Conservation (phyloP, 1,140 invertebrate species). For the Eriosoma lanigerum region DNA sequence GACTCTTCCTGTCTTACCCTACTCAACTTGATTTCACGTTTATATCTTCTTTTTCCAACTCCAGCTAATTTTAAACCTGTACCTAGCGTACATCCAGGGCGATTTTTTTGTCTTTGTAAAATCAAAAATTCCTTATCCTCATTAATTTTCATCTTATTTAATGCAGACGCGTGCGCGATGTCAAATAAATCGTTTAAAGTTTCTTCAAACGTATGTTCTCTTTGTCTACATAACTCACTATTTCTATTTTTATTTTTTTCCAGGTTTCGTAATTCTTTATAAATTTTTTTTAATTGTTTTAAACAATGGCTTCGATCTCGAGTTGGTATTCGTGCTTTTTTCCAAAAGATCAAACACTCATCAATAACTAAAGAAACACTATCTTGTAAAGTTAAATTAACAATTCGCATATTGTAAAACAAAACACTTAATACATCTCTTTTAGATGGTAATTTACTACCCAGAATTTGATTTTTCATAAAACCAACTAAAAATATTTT, state of each 20-base stretch:
- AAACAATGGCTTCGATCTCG: background rate
- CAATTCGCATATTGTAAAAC: no score
- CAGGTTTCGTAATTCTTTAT: background rate
- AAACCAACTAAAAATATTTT: no score
- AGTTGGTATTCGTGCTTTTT: background rate
- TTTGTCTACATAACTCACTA: background rate
- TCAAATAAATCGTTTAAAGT: conserved; percentile 55
- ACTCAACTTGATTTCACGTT: no score
- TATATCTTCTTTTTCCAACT: background rate
- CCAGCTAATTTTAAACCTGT: background rate
- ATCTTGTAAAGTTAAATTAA: no score
- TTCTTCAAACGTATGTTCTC: no score
- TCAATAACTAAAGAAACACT: no score
- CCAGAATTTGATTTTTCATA: no score
- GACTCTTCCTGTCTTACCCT: no score
- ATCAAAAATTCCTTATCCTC: no score
- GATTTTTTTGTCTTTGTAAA: conserved; percentile 49
- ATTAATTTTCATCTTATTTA: conserved; percentile 51
- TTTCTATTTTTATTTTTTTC: background rate
- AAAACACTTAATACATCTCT: no score
- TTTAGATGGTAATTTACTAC: no score
- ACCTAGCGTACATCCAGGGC: conserved; percentile 20
- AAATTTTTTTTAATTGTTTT: background rate
- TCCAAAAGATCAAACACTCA: background rate
- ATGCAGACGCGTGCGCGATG: conserved; percentile 55